Evolutionary conservation across 2,888 invertebrate genomes (phyloP).

Genomic region (Anoplius nigerrimus): DNA sequence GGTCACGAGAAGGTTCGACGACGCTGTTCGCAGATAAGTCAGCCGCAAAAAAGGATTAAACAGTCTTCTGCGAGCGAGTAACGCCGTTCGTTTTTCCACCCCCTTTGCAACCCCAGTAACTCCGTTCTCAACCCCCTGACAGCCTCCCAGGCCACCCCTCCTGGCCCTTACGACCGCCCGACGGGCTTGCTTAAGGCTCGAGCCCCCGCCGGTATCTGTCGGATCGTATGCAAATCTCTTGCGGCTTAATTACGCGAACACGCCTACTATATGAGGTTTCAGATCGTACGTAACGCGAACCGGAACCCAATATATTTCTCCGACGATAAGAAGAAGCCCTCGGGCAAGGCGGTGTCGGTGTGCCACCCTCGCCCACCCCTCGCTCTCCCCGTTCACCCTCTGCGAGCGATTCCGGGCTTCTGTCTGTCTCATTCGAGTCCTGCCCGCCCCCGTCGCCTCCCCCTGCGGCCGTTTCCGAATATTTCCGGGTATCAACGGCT

Average conservation of each 20-base stretch:
- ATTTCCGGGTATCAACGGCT: neutral
- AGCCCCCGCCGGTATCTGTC: conserved; percentile 58
- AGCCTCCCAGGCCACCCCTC: neutral
- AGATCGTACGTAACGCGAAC: conserved; percentile 68
- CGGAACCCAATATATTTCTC: conserved; percentile 61
- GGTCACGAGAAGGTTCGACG: too few relatives aligned
- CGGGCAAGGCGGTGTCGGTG: conserved; percentile 14
- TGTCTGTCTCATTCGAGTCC: neutral
- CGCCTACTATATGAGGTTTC: conserved; percentile 68
- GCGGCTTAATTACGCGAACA: conserved; percentile 73
- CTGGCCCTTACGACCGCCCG: neutral
- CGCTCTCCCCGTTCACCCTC: too few relatives aligned
- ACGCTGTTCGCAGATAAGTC: conserved; percentile 3
- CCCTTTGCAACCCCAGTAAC: conserved; percentile 7
- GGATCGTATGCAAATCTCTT: conserved; percentile 73
- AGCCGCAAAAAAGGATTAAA: conserved; percentile 63
- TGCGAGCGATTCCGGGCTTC: too few relatives aligned
- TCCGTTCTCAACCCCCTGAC: neutral
- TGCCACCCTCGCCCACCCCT: conserved; percentile 9
- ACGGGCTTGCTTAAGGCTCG: neutral
- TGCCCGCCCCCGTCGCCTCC: neutral
- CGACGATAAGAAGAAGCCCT: conserved; percentile 57
- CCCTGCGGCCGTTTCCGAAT: neutral
- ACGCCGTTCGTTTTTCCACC: conserved; percentile 22
- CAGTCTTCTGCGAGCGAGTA: conserved; percentile 56